Evolutionary conservation across 2,797 vertebrate genomes (phyloP).

Genomic region (Dermochelys coriacea): DNA sequence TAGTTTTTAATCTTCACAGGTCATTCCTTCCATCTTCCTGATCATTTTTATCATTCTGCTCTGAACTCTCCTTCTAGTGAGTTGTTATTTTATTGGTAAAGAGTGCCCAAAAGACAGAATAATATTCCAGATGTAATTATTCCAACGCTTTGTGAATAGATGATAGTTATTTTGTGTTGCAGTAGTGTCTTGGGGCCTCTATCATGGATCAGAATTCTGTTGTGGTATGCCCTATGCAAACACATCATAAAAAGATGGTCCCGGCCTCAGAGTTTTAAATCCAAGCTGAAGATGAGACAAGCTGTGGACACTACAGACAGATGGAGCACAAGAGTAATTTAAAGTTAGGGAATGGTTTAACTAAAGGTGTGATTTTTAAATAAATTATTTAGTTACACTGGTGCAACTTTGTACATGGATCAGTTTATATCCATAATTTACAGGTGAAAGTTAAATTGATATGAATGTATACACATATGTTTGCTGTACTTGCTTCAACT

Average conservation of each 20-base stretch:
- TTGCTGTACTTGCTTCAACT: fast-evolving
- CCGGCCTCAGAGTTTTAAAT: too few species aligned
- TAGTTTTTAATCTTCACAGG: background rate
- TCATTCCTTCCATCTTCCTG: background rate
- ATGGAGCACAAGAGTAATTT: too few species aligned
- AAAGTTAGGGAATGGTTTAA: background rate
- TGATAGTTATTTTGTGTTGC: too few species aligned
- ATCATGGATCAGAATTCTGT: too few species aligned
- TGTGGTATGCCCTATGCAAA: too few species aligned
- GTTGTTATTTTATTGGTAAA: background rate
- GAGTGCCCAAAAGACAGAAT: background rate
- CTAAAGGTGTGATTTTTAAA: background rate
- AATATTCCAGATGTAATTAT: background rate
- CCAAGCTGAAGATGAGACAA: too few species aligned
- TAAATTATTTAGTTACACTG: background rate
- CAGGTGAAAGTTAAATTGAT: fast-evolving
- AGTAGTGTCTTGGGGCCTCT: too few species aligned
- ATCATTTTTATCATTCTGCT: background rate
- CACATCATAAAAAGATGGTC: too few species aligned
- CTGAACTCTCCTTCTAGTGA: background rate
- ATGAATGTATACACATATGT: background rate
- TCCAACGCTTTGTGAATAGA: background rate
- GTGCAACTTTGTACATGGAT: background rate
- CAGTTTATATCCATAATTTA: fast-evolving
- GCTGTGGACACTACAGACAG: too few species aligned